Evolutionary conservation across 2,888 invertebrate genomes (phyloP), one percentile per base, ranked within the genome.

Genomic region (Drosophila mimetica): DNA sequence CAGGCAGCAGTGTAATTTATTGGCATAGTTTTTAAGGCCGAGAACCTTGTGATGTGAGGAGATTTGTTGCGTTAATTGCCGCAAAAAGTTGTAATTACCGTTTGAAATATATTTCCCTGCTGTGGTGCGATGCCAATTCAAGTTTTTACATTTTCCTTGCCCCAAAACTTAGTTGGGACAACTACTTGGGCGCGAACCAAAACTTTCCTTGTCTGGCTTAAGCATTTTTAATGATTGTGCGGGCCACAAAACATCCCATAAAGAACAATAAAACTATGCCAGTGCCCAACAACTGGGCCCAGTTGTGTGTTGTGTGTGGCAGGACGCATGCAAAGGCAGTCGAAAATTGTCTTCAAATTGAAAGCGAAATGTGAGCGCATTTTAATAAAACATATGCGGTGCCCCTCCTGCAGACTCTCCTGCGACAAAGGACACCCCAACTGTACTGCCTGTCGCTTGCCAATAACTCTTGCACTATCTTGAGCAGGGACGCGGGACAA

Each of bases 341-440:
- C 48, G 63, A 71, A 71, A 65, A 70, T 70, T 77, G 78, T 88
- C 79, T 88, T 85, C 42, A 70, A 88, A 82, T 87, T 82, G 82
- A 88, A 82, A 88, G 89, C 79, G 87, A 82, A 88, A 88, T 88
- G 75, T 51, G 63, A 65, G 58, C 63, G 80, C 69, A 83, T 88
- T 84, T 83, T 86, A 83, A 83, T 83, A 88, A 83, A 83, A 88
- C 82, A 83, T 83, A 83, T 83, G 89, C 69, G 87, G 61, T 78
- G 14, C 65, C 65, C 69, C 66, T 71, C 46, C 36, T 13, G 51
- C 51, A 46, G 46, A 11, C 39, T 16, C 36, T 25, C 4, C 25
- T 30, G 20, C 20, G 59, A 39, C 34, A 48, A 71, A 30, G 46
- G 44, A 50, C 47, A 57, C 22, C 28, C 42, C 18, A 16, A 44